Conservation (phyloP, 1,140 invertebrate species). For the Danaus melanippus region DNA sequence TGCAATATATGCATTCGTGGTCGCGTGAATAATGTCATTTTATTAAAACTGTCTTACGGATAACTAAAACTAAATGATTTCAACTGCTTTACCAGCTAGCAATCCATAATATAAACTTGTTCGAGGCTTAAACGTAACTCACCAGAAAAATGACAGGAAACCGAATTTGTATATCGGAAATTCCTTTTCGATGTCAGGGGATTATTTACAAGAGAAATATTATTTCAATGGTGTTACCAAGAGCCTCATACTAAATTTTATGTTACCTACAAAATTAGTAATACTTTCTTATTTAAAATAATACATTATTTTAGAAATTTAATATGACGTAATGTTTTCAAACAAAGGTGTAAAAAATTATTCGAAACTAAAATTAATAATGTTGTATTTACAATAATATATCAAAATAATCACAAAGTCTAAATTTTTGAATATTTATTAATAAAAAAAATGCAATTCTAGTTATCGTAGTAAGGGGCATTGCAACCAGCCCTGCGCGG, state of each 20-base stretch:
- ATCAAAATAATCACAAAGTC: too few relatives aligned
- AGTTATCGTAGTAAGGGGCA: conserved; percentile 11
- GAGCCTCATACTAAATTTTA: too few relatives aligned
- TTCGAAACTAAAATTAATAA: conserved; percentile 1
- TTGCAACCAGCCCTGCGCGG: conserved; percentile 16
- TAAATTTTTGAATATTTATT: too few relatives aligned
- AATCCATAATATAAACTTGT: conserved; percentile 6
- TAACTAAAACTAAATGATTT: too few relatives aligned
- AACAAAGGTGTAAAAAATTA: too few relatives aligned
- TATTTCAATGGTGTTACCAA: conserved; percentile 24
- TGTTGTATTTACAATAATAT: too few relatives aligned
- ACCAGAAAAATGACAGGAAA: conserved; percentile 28
- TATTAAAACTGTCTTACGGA: too few relatives aligned
- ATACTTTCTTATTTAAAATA: too few relatives aligned
- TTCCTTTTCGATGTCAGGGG: conserved; percentile 30
- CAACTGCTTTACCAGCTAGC: too few relatives aligned
- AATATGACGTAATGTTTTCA: too few relatives aligned
- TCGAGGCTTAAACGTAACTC: conserved; percentile 18
- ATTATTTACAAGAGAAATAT: conserved; percentile 34
- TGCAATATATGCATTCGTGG: background rate
- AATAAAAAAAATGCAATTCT: background rate
- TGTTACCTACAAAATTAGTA: too few relatives aligned
- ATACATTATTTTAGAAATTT: too few relatives aligned
- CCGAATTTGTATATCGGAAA: conserved; percentile 37
- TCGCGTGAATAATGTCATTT: background rate